Evolutionary conservation across 2,888 invertebrate species (phyloP).

Genomic region (Cerastoderma edule): DNA sequence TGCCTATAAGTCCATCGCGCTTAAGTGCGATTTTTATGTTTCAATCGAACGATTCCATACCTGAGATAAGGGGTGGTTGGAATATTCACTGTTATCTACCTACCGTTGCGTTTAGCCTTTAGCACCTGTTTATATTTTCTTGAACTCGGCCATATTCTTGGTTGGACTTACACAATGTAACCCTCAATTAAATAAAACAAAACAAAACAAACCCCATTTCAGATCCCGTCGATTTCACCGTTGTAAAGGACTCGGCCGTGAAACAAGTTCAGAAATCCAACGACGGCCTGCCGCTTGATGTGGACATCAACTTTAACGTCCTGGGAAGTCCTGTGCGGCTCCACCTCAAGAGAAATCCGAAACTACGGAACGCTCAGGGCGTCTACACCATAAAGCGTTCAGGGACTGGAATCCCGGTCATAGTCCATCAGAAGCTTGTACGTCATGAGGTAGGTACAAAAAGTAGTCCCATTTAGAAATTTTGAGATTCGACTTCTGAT

Average conservation of each 20-base stretch:
- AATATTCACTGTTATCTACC: too few relatives aligned
- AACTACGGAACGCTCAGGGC: constrained; percentile 39
- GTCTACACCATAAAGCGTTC: constrained; percentile 47
- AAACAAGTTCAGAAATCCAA: constrained; percentile 37
- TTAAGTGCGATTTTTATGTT: too few relatives aligned
- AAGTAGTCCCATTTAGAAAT: too few relatives aligned
- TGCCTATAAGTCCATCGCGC: too few relatives aligned
- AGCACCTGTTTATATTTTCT: too few relatives aligned
- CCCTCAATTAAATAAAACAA: too few relatives aligned
- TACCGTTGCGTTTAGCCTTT: too few relatives aligned
- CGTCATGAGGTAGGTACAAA: constrained; percentile 43
- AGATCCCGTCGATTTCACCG: constrained; percentile 57
- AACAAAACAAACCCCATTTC: neutral
- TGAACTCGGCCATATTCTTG: too few relatives aligned
- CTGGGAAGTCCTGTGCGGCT: constrained; percentile 40
- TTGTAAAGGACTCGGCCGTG: constrained; percentile 43
- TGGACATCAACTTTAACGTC: constrained; percentile 46
- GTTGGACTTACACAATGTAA: too few relatives aligned
- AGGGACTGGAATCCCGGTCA: constrained; percentile 45
- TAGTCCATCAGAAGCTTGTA: constrained; percentile 31
- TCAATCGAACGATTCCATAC: too few relatives aligned
- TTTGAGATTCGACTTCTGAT: too few relatives aligned
- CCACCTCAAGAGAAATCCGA: constrained; percentile 47
- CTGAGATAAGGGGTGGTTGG: too few relatives aligned
- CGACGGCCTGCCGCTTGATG: constrained; percentile 50